A percentile compares a stretch with the other conserved stretches of the same genome.
Evolutionary conservation across 1,140 invertebrate species (phyloP).

Genomic region (Papilio dardanus): DNA sequence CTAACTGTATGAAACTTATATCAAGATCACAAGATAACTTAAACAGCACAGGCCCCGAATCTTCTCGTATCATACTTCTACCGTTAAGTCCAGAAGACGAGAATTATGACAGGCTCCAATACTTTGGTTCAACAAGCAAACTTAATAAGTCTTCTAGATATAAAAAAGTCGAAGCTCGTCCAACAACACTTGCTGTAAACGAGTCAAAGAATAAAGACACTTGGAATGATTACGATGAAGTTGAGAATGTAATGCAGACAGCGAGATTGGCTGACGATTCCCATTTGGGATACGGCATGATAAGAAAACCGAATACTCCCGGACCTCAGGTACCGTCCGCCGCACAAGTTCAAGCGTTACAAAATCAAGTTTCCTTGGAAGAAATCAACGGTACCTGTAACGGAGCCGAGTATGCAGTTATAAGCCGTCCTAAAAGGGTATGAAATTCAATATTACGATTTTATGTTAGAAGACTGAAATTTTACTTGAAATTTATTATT

Average conservation of each 20-base stretch:
- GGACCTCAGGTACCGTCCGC: slow-evolving; percentile 76
- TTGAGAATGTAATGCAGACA: slow-evolving; percentile 84
- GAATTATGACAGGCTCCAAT: slow-evolving; percentile 90
- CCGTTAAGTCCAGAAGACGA: slow-evolving; percentile 77
- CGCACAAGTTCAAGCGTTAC: slow-evolving; percentile 69
- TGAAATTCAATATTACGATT: slow-evolving; percentile 69
- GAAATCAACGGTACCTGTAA: slow-evolving; percentile 86
- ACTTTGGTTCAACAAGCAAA: slow-evolving; percentile 89
- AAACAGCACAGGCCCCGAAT: slow-evolving; percentile 73
- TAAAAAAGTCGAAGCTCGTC: slow-evolving; percentile 84
- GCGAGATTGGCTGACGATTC: slow-evolving; percentile 89
- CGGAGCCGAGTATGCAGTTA: slow-evolving; percentile 90
- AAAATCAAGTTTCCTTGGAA: slow-evolving; percentile 72
- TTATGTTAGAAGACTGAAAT: slow-evolving; percentile 68
- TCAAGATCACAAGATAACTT: slow-evolving; percentile 80
- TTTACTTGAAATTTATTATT: slow-evolving; percentile 50
- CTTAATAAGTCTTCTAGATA: slow-evolving; percentile 86
- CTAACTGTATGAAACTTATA: slow-evolving; percentile 77
- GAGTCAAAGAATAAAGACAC: slow-evolving; percentile 77
- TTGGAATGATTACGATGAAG: slow-evolving; percentile 88
- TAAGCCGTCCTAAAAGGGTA: slow-evolving; percentile 91
- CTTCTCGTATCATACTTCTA: slow-evolving; percentile 77
- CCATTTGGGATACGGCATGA: slow-evolving; percentile 89
- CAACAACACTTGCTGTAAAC: slow-evolving; percentile 68
- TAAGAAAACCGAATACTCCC: slow-evolving; percentile 85